phyloP scores from a whole-genome alignment of 1,140 invertebrate genomes.

The Phortica variegata region DNA sequence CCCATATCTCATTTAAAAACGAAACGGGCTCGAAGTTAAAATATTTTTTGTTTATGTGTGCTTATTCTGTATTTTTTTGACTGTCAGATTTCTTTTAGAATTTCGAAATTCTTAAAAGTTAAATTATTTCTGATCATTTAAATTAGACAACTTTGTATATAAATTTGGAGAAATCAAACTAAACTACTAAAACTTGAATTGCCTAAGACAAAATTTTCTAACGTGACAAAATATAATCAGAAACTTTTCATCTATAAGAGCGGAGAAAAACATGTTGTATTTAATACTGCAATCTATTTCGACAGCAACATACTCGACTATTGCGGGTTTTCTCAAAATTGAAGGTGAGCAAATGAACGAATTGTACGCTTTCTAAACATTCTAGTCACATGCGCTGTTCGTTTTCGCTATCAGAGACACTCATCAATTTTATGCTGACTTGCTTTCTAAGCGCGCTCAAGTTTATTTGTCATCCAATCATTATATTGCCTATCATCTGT shows the following conservation, averaged over 20 bases:
- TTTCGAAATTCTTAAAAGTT: too few relatives aligned
- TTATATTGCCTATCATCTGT: conserved; percentile 24
- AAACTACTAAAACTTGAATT: neutral
- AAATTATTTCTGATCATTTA: too few relatives aligned
- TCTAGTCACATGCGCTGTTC: neutral
- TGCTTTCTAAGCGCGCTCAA: conserved; percentile 19
- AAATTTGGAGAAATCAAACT: neutral
- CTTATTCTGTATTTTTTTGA: too few relatives aligned
- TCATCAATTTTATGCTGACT: conserved; percentile 35
- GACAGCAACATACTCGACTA: conserved; percentile 10
- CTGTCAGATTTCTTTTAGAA: too few relatives aligned
- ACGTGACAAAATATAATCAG: too few relatives aligned
- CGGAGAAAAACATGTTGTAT: conserved; percentile 15
- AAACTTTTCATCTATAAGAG: too few relatives aligned
- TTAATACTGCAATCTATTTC: conserved; percentile 24
- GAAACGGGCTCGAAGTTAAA: too few relatives aligned
- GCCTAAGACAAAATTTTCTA: conserved; percentile 11
- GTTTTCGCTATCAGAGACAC: conserved; percentile 14
- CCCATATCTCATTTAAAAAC: too few relatives aligned
- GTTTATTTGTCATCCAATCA: conserved; percentile 30
- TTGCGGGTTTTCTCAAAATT: conserved; percentile 22
- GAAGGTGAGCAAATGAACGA: conserved; percentile 25
- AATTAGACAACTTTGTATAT: too few relatives aligned
- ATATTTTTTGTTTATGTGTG: too few relatives aligned
- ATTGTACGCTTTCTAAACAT: neutral